These are phyloP conservation scores for Formicarius rufipectus DNA, from an alignment of 2,113 vertebrate species.

Conservation along the genomic window DNA sequence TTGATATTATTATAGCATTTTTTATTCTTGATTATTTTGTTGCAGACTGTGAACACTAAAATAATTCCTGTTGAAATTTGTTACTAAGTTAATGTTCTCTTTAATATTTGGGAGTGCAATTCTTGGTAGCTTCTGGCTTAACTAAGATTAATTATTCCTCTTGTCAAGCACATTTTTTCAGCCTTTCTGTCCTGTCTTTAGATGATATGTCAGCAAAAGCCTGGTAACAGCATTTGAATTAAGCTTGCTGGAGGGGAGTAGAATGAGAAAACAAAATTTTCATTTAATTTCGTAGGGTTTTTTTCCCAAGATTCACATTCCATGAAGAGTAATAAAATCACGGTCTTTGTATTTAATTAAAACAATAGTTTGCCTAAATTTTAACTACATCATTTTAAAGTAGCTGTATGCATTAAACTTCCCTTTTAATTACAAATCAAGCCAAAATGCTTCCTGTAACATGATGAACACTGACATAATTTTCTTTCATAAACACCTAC, in stretches of 20 bases:
- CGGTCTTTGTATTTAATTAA: constrained; percentile 37
- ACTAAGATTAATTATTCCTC: constrained; percentile 4
- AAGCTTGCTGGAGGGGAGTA: background rate
- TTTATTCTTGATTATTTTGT: constrained; percentile 3
- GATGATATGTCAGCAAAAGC: background rate
- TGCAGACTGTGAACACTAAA: background rate
- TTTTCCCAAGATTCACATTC: background rate
- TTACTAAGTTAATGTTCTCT: constrained; percentile 7
- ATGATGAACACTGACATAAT: background rate
- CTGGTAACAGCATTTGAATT: constrained; percentile 1
- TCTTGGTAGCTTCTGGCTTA: constrained; percentile 5
- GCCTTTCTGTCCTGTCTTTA: background rate
- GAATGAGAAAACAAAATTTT: constrained; percentile 9
- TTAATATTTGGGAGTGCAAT: constrained; percentile 37
- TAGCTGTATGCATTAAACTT: background rate
- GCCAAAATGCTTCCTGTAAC: background rate
- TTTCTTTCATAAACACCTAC: constrained; percentile 19
- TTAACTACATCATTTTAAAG: constrained; percentile 16
- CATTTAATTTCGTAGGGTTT: background rate
- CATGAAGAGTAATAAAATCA: background rate
- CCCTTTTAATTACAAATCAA: background rate
- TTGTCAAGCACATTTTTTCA: background rate
- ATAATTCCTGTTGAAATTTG: constrained; percentile 6
- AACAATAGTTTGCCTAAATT: constrained; percentile 12
- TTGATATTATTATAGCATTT: background rate